A percentile compares a stretch with the other conserved stretches of the same genome.
phyloP scores from a whole-genome alignment of 2,888 invertebrate species.

The Craniophora ligustri region DNA sequence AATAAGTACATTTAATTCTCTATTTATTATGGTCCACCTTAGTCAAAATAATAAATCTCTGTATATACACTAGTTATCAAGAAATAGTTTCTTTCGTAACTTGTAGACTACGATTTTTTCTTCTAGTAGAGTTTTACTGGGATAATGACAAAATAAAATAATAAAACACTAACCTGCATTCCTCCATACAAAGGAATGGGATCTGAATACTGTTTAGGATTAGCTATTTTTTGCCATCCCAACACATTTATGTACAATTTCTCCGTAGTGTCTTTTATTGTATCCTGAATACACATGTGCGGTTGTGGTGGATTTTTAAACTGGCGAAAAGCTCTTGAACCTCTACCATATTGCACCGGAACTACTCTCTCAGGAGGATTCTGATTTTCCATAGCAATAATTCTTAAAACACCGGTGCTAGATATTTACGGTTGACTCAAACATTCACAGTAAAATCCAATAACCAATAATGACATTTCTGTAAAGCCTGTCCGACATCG shows the following conservation, averaged over 20 bases:
- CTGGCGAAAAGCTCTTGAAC: conserved; percentile 90
- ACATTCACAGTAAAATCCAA: conserved; percentile 71
- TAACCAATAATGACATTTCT: conserved; percentile 75
- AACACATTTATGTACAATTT: conserved; percentile 91
- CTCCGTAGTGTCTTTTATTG: conserved; percentile 88
- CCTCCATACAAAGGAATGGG: conserved; percentile 92
- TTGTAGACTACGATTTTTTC: too few species aligned
- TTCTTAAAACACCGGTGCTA: conserved; percentile 37
- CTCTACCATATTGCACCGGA: conserved; percentile 88
- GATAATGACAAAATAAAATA: conserved; percentile 8
- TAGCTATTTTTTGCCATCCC: conserved; percentile 92
- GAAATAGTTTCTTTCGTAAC: too few species aligned
- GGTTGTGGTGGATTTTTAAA: conserved; percentile 93
- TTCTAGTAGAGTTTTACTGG: conserved; percentile 5
- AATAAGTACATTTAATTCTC: too few species aligned
- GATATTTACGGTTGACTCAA: conserved; percentile 62
- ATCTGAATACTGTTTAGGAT: conserved; percentile 90
- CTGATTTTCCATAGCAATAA: conserved; percentile 82
- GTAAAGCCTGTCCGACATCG: conserved; percentile 66
- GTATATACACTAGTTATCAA: too few species aligned
- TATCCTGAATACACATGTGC: conserved; percentile 92
- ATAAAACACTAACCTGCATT: conserved; percentile 87
- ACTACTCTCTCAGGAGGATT: conserved; percentile 78
- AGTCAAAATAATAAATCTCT: too few species aligned
- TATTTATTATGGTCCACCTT: too few species aligned